Evolutionary conservation across 2,888 invertebrate species (phyloP).

Genomic region (Tetanocera ferruginea): DNA sequence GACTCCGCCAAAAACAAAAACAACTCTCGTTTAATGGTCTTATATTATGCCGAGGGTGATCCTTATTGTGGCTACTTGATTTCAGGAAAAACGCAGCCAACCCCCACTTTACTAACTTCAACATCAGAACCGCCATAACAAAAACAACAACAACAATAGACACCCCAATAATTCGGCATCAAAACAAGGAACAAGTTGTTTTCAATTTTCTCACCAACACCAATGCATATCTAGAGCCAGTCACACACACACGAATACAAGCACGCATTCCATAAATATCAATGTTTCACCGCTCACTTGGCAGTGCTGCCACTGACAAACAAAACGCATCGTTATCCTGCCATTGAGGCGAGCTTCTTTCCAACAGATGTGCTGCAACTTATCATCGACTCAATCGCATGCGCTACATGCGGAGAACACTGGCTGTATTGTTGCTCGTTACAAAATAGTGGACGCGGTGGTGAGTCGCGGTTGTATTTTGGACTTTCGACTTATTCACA

Average conservation of each 20-base stretch:
- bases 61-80: background rate
- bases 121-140: background rate
- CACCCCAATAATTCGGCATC: background rate
- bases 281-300: background rate
- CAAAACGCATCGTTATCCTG: background rate
- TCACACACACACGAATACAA: constrained; percentile 17
- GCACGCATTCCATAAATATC: background rate
- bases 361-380: constrained; percentile 40
- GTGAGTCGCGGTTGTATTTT: background rate
- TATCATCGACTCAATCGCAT: constrained; percentile 43
- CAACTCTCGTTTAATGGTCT: background rate
- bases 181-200: constrained; percentile 32
- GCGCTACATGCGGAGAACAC: constrained; percentile 38
- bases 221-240: constrained; percentile 2
- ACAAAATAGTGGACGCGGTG: background rate
- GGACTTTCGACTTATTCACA: constrained; percentile 27
- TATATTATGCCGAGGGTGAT: background rate
- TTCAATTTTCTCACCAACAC: constrained; percentile 31
- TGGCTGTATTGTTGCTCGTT: background rate
- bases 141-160: background rate
- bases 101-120: too few relatives aligned
- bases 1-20: constrained; percentile 46
- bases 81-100: too few relatives aligned
- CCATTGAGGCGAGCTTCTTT: constrained; percentile 19
- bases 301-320: background rate